Conservation (phyloP, 2,888 invertebrate species). For the Tanytarsus gracilentus region DNA sequence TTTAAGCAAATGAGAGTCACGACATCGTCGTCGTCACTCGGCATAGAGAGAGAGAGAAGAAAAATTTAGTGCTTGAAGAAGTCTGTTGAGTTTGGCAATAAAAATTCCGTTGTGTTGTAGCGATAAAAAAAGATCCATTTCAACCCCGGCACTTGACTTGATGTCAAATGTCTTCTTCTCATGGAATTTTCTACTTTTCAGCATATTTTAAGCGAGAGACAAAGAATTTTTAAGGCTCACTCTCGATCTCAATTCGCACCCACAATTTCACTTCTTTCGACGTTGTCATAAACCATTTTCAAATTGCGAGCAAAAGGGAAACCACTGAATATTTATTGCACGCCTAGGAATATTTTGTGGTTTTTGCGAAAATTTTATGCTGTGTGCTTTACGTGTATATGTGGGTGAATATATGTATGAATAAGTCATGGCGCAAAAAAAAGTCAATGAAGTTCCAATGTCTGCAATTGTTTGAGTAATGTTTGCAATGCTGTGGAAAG, state of each 20-base stretch:
- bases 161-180: neutral
- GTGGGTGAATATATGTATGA: neutral
- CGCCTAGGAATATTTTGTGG: neutral
- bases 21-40: conserved; percentile 9
- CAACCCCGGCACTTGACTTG: neutral
- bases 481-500: neutral
- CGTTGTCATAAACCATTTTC: neutral
- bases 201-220: too few relatives aligned
- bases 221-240: neutral
- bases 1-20: neutral
- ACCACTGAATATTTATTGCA: conserved; percentile 19
- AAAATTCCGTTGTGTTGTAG: neutral
- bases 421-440: too few relatives aligned
- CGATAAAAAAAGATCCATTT: neutral
- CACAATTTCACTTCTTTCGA: neutral
- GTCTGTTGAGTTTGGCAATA: neutral
- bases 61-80: too few relatives aligned
- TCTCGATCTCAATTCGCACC: too few relatives aligned
- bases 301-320: neutral
- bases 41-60: too few relatives aligned
- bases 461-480: neutral
- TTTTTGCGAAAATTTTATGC: neutral
- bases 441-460: too few relatives aligned
- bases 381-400: neutral
- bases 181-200: neutral